phyloP scores from a whole-genome alignment of 2,888 invertebrate genomes.

The Eupithecia tripunctaria region DNA sequence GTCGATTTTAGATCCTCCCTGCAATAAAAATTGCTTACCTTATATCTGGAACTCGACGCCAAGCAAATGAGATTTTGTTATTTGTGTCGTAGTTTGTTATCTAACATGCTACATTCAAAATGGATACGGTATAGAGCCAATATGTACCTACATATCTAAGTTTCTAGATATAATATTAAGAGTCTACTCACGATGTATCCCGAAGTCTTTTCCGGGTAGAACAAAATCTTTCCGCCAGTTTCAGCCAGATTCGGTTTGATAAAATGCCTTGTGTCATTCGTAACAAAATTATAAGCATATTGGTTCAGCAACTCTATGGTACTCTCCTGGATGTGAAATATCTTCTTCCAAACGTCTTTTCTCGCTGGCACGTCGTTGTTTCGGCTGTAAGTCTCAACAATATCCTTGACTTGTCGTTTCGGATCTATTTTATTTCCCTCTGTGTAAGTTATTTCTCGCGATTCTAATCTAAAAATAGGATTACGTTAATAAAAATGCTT shows the following conservation, averaged over 20 bases:
- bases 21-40: no score
- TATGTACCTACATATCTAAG: neutral
- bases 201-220: conserved; percentile 86
- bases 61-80: no score
- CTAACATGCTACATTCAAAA: no score
- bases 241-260: conserved; percentile 89
- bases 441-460: conserved; percentile 65
- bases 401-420: conserved; percentile 69
- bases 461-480: conserved; percentile 62
- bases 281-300: conserved; percentile 85
- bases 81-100: no score
- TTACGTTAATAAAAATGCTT: neutral
- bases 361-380: conserved; percentile 82
- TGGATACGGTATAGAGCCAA: no score
- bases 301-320: conserved; percentile 87
- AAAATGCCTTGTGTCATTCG: conserved; percentile 86
- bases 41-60: no score
- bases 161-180: neutral
- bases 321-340: conserved; percentile 85
- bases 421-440: conserved; percentile 67
- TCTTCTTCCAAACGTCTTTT: conserved; percentile 87
- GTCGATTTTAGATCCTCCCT: no score
- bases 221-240: conserved; percentile 87
- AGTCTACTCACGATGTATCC: conserved; percentile 85
- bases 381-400: conserved; percentile 86